phyloP scores from a whole-genome alignment of 2,797 vertebrate species.

The Furcifer pardalis region DNA sequence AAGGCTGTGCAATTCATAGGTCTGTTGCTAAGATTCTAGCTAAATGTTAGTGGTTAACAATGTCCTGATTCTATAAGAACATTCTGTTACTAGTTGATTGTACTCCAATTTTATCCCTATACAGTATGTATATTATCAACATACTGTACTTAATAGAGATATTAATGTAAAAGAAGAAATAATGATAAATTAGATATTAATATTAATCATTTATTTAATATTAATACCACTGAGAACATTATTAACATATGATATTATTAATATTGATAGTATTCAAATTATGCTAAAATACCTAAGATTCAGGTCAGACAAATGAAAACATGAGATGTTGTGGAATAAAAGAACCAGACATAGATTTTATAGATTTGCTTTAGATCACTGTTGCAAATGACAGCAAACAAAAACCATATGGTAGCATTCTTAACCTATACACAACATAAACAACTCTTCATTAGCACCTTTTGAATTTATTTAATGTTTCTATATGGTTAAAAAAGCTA shows the following conservation, averaged over 20 bases:
- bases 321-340: neutral
- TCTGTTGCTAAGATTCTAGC: neutral
- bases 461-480: neutral
- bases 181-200: neutral
- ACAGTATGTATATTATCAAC: too few species aligned
- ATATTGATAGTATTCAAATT: neutral
- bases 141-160: neutral
- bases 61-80: neutral
- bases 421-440: neutral
- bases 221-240: neutral
- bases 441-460: slow-evolving; percentile 1
- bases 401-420: neutral
- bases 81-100: neutral
- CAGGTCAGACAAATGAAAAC: neutral
- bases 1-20: neutral
- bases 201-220: neutral
- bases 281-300: neutral
- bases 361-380: neutral
- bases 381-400: neutral
- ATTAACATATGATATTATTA: neutral
- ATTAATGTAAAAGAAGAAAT: neutral
- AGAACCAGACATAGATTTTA: neutral
- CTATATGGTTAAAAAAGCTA: neutral
- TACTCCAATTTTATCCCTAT: neutral
- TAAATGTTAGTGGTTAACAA: neutral